A percentile compares a stretch with the other conserved stretches of the same genome.
Conservation (phyloP, 2,888 invertebrate genomes). For the Agriopis aurantiaria region DNA sequence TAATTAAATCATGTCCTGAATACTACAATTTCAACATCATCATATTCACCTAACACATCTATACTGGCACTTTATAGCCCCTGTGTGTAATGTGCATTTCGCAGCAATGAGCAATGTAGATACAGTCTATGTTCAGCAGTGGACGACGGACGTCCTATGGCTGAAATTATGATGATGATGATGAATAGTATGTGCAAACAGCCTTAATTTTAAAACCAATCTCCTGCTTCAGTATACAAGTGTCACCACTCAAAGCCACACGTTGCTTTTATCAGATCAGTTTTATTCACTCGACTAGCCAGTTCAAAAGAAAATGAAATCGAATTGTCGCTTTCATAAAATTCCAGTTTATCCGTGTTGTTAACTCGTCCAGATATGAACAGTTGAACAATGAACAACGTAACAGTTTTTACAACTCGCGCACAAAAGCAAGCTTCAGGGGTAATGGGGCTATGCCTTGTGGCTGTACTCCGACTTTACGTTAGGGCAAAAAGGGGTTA, state of each 20-base stretch:
- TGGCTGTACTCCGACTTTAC: background rate
- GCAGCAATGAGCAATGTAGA: too few species aligned
- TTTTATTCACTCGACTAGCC: background rate
- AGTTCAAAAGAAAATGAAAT: slow-evolving; percentile 1
- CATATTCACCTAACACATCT: too few species aligned
- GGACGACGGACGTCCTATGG: too few species aligned
- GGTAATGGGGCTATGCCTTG: slow-evolving; percentile 14
- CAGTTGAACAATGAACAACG: slow-evolving; percentile 18
- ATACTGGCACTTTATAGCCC: too few species aligned
- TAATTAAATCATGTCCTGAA: too few species aligned
- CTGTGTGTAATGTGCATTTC: too few species aligned
- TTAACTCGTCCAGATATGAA: slow-evolving; percentile 1
- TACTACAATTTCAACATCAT: too few species aligned
- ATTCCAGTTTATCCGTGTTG: background rate
- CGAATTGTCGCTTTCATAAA: slow-evolving; percentile 1
- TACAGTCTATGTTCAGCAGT: too few species aligned
- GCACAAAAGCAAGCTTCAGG: slow-evolving; percentile 13
- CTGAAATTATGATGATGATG: too few species aligned
- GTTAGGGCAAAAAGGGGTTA: background rate
- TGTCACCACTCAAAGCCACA: too few species aligned
- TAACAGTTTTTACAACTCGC: slow-evolving; percentile 18
- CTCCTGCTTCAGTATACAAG: background rate
- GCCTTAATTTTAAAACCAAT: background rate
- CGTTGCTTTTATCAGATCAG: background rate
- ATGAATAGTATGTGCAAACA: too few species aligned